phyloP scores from a whole-genome alignment of 2,113 vertebrate genomes.

The Ailurus styani region DNA sequence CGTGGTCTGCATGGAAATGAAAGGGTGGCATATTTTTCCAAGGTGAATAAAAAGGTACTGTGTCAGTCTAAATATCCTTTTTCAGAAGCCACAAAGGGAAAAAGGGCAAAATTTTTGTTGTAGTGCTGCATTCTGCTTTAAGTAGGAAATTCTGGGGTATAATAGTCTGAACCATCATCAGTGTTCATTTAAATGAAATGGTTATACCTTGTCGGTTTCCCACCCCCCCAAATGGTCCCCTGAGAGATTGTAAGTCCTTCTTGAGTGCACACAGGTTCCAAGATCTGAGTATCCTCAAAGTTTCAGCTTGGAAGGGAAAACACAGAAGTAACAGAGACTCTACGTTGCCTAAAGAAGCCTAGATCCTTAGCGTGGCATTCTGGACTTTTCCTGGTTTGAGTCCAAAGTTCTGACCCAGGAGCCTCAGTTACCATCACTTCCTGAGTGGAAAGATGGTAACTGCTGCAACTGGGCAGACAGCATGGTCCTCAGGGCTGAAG shows the following conservation, averaged over 20 bases:
- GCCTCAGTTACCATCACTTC: neutral
- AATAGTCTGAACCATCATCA: neutral
- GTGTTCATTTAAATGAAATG: slow-evolving; percentile 39
- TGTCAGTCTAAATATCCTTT: slow-evolving; percentile 42
- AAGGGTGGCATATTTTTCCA: slow-evolving; percentile 19
- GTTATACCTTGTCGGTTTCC: neutral
- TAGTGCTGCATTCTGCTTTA: neutral
- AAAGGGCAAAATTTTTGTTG: neutral
- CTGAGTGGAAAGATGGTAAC: neutral
- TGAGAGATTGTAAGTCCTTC: neutral
- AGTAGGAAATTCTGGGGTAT: slow-evolving; percentile 20
- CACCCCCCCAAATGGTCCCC: neutral
- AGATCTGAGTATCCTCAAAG: neutral
- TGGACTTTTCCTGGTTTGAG: neutral
- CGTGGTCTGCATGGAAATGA: slow-evolving; percentile 22
- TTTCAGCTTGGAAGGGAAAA: neutral
- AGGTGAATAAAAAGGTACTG: slow-evolving; percentile 32
- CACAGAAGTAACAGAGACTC: neutral
- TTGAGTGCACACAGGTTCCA: neutral
- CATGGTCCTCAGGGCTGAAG: neutral
- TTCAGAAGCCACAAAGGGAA: slow-evolving; percentile 2
- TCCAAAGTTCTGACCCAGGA: neutral
- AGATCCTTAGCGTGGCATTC: neutral
- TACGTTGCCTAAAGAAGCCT: neutral
- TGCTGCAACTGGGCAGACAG: neutral